phyloP scores from a whole-genome alignment of 2,888 invertebrate species.

The Drosophila acutilabella region DNA sequence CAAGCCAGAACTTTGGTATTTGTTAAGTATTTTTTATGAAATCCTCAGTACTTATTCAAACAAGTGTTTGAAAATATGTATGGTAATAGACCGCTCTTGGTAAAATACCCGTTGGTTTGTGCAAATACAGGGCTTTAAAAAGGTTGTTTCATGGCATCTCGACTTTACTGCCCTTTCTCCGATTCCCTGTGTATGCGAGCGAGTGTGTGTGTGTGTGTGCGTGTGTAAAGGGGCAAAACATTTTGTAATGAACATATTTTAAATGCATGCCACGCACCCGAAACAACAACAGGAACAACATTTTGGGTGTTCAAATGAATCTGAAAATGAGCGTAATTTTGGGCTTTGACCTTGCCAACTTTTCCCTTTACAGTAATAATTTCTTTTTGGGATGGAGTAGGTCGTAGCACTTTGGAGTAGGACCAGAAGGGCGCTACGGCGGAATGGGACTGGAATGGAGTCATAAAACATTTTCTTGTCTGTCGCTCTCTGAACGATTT shows the following conservation, averaged over 20 bases:
- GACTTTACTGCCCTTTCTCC: slow-evolving; percentile 1
- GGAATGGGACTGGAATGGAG: not conserved
- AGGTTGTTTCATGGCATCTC: slow-evolving; percentile 30
- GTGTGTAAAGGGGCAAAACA: slow-evolving; percentile 52
- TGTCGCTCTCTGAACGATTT: slow-evolving; percentile 26
- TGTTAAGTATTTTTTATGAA: not conserved
- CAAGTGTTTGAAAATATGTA: no score
- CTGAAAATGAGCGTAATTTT: slow-evolving; percentile 72
- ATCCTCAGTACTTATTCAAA: not conserved
- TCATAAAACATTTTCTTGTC: slow-evolving; percentile 48
- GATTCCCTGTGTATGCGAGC: not conserved
- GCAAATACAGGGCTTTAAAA: slow-evolving; percentile 12
- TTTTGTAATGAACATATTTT: slow-evolving; percentile 75
- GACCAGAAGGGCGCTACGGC: no score
- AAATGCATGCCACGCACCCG: slow-evolving; percentile 72
- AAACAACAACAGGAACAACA: slow-evolving; percentile 36
- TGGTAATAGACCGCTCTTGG: no score
- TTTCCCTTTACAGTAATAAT: slow-evolving; percentile 36
- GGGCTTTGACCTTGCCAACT: slow-evolving; percentile 62
- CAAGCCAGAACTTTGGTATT: not conserved
- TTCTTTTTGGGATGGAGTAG: not conserved
- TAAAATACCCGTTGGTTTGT: not conserved
- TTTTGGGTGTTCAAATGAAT: slow-evolving; percentile 61
- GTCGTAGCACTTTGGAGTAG: not conserved
- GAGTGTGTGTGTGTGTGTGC: slow-evolving; percentile 7